Evolutionary conservation across 1,140 invertebrate species (phyloP), one percentile per base, ranked within the genome.

Genomic region (Camponotus pennsylvanicus): DNA sequence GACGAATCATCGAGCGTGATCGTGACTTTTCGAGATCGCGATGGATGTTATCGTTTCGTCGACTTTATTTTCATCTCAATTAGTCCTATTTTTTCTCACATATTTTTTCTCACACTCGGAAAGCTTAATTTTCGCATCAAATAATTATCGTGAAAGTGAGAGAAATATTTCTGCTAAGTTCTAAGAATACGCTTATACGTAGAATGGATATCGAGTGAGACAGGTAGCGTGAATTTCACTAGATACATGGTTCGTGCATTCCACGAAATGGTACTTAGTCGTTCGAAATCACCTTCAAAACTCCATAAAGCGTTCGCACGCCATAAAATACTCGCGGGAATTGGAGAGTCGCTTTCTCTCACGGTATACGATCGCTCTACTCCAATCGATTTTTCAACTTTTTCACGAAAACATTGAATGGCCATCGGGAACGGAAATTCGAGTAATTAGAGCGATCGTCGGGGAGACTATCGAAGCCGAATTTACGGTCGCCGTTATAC

Each of bases 371-470:
- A 73, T 71, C 52, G 55, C 40, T 55, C 79, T 18, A 32, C 27
- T 61, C 55, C 79, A 63, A 83, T 83, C 79, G 55, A 83, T 75
- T 83, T 75, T 63, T 70, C 13, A 75, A 83, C 69, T 75, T 83
- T 83, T 83, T 57, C 79, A 49, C 69, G 69, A 55, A 75, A 83
- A 75, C 79, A 75, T 75, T 75, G 67, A 83, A 73, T 52, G 57
- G 71, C 82, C 78, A 85, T 86, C 32, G 79, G 61, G 9, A 11
- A 52, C 71, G 79, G 86, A 89, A 89, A 77, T 52, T 52, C 80
- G 76, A 69, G 88, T 89, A 90, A 90, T 90, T 89, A 89, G 71
- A 89, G 49, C 80, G 86, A 90, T 85, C 88, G 86, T 49, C 75
- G 76, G n/a, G 49, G 79, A 77, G 67, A 71, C 57, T 71, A 85